These are phyloP conservation scores for Piscicola geometra DNA, from an alignment of 2,888 invertebrate genomes.

Conservation along the genomic window DNA sequence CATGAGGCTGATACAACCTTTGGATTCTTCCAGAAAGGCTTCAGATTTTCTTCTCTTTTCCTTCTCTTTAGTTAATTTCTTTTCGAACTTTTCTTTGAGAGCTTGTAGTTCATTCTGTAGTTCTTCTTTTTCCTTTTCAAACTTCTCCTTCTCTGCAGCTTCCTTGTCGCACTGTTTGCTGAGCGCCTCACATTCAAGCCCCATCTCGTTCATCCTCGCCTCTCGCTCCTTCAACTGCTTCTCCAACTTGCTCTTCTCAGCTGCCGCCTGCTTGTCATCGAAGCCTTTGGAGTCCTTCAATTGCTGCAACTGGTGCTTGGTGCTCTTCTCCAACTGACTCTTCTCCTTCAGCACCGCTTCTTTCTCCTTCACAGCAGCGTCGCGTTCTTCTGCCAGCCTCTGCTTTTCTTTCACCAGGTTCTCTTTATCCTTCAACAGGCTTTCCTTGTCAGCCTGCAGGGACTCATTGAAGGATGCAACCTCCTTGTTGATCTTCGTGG, in stretches of 20 bases:
- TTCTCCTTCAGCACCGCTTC: conserved; percentile 49
- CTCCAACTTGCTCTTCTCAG: conserved; percentile 62
- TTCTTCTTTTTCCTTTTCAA: conserved; percentile 41
- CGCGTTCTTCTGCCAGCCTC: conserved; percentile 61
- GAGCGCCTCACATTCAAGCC: conserved; percentile 27
- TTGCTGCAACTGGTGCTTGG: background rate
- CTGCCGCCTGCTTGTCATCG: conserved; percentile 67
- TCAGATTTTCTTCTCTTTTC: conserved; percentile 23
- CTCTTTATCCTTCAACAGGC: conserved; percentile 70
- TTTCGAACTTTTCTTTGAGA: conserved; percentile 41
- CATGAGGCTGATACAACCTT: background rate
- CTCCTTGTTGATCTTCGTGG: conserved; percentile 32
- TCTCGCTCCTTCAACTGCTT: conserved; percentile 55
- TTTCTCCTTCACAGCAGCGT: conserved; percentile 43
- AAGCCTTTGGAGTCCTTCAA: conserved; percentile 54
- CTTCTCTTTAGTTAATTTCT: conserved; percentile 32
- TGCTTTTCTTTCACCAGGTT: conserved; percentile 71
- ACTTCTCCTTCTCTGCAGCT: conserved; percentile 41
- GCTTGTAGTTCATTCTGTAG: conserved; percentile 31
- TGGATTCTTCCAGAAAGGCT: conserved; percentile 18
- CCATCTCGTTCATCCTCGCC: conserved; percentile 29
- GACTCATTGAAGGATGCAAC: conserved; percentile 27
- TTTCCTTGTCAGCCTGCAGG: conserved; percentile 21
- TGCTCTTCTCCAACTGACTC: conserved; percentile 43
- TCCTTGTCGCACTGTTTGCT: conserved; percentile 24